Evolutionary conservation across 2,888 invertebrate genomes (phyloP).

Genomic region (Schizotus pectinicornis): DNA sequence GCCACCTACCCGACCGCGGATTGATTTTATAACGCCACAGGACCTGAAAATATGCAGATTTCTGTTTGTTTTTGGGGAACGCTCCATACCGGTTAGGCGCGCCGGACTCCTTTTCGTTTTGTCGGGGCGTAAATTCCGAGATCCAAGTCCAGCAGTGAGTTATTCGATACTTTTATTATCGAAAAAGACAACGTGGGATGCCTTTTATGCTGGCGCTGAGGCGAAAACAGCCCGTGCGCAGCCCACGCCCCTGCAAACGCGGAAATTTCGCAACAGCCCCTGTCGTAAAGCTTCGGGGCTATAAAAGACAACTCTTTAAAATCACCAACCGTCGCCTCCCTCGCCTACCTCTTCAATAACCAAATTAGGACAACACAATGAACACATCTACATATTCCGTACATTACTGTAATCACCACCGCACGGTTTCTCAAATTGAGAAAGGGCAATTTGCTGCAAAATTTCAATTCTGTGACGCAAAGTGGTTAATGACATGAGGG

Average conservation of each 20-base stretch:
- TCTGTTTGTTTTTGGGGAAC: conserved; percentile 45
- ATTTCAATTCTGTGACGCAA: too few relatives aligned
- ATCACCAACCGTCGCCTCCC: too few relatives aligned
- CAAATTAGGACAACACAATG: too few relatives aligned
- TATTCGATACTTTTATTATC: conserved; percentile 49
- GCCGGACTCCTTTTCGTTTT: conserved; percentile 43
- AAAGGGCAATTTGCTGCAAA: too few relatives aligned
- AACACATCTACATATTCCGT: too few relatives aligned
- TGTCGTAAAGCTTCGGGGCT: too few relatives aligned
- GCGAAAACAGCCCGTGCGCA: conserved; percentile 30
- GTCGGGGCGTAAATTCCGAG: conserved; percentile 50
- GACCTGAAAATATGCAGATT: conserved; percentile 41
- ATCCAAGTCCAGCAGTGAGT: conserved; percentile 32
- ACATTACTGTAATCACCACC: too few relatives aligned
- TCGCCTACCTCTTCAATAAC: too few relatives aligned
- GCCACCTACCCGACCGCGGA: conserved; percentile 21
- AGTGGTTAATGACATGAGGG: neutral
- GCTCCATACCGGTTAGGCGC: conserved; percentile 18
- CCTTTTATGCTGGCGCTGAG: conserved; percentile 41
- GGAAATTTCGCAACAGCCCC: too few relatives aligned
- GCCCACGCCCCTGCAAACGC: too few relatives aligned
- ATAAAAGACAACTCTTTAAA: too few relatives aligned
- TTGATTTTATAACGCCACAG: conserved; percentile 20
- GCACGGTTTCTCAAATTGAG: too few relatives aligned
- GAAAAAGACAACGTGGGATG: conserved; percentile 47